Evolutionary conservation across 2,888 invertebrate species (phyloP).

Genomic region (Epinotia demarniana): DNA sequence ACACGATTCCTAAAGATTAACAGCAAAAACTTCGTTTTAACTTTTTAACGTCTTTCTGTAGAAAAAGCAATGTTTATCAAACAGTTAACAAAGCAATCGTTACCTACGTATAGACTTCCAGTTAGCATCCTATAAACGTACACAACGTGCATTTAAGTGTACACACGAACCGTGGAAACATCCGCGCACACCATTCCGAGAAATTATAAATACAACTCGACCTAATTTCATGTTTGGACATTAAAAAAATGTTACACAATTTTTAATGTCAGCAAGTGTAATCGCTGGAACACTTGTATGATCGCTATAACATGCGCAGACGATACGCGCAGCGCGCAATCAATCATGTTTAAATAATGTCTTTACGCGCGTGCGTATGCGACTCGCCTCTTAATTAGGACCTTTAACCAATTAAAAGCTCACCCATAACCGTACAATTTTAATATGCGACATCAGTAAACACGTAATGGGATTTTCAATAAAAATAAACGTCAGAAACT

Average conservation of each 20-base stretch:
- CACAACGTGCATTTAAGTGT: conserved; percentile 62
- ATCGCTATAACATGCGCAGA: conserved; percentile 30
- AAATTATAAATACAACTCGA: conserved; percentile 77
- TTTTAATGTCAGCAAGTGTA: conserved; percentile 64
- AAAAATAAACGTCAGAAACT: conserved; percentile 36
- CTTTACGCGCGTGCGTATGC: conserved; percentile 7
- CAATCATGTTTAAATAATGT: conserved; percentile 41
- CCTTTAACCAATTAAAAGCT: conserved; percentile 41
- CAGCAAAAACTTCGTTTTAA: conserved; percentile 27
- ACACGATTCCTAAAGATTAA: conserved; percentile 5
- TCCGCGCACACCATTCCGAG: conserved; percentile 75
- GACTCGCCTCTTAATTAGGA: conserved; percentile 38
- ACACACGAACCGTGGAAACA: conserved; percentile 66
- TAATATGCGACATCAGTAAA: conserved; percentile 27
- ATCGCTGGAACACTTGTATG: conserved; percentile 52
- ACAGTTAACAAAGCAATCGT: conserved; percentile 66
- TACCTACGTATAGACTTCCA: conserved; percentile 60
- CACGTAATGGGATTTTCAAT: conserved; percentile 38
- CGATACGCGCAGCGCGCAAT: conserved; percentile 27
- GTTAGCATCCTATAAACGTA: conserved; percentile 55
- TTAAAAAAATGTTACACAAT: conserved; percentile 73
- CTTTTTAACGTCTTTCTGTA: conserved; percentile 54
- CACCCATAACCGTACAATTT: conserved; percentile 35
- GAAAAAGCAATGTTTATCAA: conserved; percentile 51
- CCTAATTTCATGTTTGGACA: conserved; percentile 76